phyloP scores from a whole-genome alignment of 2,797 vertebrate species.

The Synanceia verrucosa region DNA sequence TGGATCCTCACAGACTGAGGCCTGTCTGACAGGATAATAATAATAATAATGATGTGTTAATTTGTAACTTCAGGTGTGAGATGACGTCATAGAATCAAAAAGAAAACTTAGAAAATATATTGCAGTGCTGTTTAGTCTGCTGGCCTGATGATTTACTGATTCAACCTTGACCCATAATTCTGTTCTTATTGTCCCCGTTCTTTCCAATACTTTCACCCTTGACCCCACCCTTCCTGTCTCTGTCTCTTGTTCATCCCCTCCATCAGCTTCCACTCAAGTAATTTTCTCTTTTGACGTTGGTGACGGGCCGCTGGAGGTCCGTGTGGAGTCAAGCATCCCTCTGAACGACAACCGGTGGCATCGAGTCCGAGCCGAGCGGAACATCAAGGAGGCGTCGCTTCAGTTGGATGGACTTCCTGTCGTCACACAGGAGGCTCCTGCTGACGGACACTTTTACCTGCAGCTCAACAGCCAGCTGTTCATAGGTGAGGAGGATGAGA shows the following conservation, averaged over 20 bases:
- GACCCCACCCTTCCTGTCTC: neutral
- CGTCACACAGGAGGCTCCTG: conserved; percentile 77
- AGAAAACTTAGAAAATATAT: too few relatives aligned
- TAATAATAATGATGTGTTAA: too few relatives aligned
- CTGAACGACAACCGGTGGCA: conserved; percentile 95
- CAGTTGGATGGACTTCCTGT: conserved; percentile 86
- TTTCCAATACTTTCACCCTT: neutral
- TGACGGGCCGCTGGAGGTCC: conserved; percentile 86
- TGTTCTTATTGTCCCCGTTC: neutral
- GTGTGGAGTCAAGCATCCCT: conserved; percentile 76
- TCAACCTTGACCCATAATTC: neutral
- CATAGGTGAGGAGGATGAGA: conserved; percentile 85
- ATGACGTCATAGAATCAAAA: too few relatives aligned
- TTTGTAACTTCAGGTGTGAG: neutral
- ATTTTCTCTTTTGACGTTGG: conserved; percentile 91
- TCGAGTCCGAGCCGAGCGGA: conserved; percentile 86
- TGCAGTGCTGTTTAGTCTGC: neutral
- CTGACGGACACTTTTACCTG: conserved; percentile 88
- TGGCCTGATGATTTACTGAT: neutral
- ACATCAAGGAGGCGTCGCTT: conserved; percentile 88
- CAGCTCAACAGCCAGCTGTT: conserved; percentile 94
- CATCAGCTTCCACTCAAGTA: conserved; percentile 86
- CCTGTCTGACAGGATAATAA: too few relatives aligned
- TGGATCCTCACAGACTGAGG: too few relatives aligned
- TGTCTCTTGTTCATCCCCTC: neutral